Percentiles rank a stretch among this genome's conserved stretches.
Evolutionary conservation across 2,113 vertebrate genomes (phyloP).

Genomic region (Pterocles orientalis): DNA sequence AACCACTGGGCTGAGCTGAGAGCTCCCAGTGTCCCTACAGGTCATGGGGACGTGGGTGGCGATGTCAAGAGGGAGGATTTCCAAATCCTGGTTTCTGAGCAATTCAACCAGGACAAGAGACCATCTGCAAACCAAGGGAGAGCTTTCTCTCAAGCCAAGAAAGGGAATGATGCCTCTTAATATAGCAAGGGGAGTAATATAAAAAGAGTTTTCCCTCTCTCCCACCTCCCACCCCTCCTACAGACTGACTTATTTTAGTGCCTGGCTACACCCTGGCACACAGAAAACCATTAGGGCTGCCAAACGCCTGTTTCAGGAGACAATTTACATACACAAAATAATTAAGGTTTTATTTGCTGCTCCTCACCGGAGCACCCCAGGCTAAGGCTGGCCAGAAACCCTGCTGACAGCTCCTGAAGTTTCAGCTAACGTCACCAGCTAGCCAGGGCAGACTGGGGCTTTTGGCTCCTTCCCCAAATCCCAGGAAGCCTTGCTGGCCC

Average conservation of each 20-base stretch:
- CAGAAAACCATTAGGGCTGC: conserved; percentile 37
- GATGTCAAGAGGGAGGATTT: not conserved
- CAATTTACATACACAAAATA: conserved; percentile 26
- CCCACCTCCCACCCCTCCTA: conserved; percentile 49
- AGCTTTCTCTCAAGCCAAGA: conserved; percentile 4
- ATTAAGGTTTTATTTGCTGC: not conserved
- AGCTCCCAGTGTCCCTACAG: not conserved
- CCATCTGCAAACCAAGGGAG: not conserved
- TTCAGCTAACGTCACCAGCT: not conserved
- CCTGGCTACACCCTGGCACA: conserved; percentile 22
- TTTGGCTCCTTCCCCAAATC: not conserved
- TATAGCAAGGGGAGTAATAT: conserved; percentile 51
- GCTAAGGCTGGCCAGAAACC: not conserved
- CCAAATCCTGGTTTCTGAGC: not conserved
- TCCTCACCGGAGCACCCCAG: not conserved
- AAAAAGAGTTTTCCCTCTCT: conserved; percentile 56
- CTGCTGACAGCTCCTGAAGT: not conserved
- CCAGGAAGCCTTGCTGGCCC: not conserved
- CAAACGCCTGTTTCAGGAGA: conserved; percentile 21
- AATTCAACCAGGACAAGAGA: not conserved
- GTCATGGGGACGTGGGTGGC: not conserved
- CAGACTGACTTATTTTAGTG: conserved; percentile 44
- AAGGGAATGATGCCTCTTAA: conserved; percentile 37
- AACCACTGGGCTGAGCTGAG: not conserved
- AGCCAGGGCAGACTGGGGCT: not conserved